Percentiles rank a stretch among this genome's conserved stretches.
These are phyloP conservation scores for Leptonema lineaticorne DNA, from an alignment of 1,140 invertebrate species.

Conservation along the genomic window DNA sequence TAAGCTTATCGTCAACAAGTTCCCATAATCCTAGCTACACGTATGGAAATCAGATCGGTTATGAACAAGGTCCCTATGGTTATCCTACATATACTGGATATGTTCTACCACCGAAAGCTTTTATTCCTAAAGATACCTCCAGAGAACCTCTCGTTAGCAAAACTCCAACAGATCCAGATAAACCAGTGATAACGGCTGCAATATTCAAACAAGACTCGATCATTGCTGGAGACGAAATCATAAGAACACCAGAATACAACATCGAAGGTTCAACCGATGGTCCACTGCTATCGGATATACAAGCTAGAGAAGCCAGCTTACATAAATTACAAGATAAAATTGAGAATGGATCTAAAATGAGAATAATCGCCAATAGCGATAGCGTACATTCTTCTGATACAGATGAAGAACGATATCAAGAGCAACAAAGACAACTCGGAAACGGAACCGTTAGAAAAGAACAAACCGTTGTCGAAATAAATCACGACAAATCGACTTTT, in stretches of 20 bases:
- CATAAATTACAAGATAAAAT: slow-evolving; percentile 52
- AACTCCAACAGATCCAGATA: slow-evolving; percentile 58
- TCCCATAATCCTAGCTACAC: slow-evolving; percentile 71
- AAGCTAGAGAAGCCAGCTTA: slow-evolving; percentile 53
- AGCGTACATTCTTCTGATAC: slow-evolving; percentile 37
- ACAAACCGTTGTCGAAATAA: slow-evolving; percentile 45
- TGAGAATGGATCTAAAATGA: slow-evolving; percentile 38
- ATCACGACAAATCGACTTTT: slow-evolving; percentile 47
- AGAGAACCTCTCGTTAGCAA: slow-evolving; percentile 53
- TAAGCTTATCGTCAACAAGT: slow-evolving; percentile 68
- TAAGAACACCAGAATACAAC: slow-evolving; percentile 52
- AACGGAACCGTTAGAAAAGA: slow-evolving; percentile 38
- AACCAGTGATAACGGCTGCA: slow-evolving; percentile 66
- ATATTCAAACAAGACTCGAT: slow-evolving; percentile 64
- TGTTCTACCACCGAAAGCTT: slow-evolving; percentile 46
- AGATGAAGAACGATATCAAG: slow-evolving; percentile 38
- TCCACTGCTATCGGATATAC: slow-evolving; percentile 54
- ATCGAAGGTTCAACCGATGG: slow-evolving; percentile 56
- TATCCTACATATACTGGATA: slow-evolving; percentile 64
- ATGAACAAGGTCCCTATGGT: slow-evolving; percentile 69
- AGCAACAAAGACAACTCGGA: slow-evolving; percentile 39
- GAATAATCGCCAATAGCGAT: slow-evolving; percentile 49
- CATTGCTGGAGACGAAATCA: slow-evolving; percentile 49
- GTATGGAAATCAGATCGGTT: slow-evolving; percentile 75
- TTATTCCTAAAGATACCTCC: slow-evolving; percentile 57